Base-by-base conservation (phyloP, 2,888 invertebrate genomes). In the Pherbina coryleti region DNA sequence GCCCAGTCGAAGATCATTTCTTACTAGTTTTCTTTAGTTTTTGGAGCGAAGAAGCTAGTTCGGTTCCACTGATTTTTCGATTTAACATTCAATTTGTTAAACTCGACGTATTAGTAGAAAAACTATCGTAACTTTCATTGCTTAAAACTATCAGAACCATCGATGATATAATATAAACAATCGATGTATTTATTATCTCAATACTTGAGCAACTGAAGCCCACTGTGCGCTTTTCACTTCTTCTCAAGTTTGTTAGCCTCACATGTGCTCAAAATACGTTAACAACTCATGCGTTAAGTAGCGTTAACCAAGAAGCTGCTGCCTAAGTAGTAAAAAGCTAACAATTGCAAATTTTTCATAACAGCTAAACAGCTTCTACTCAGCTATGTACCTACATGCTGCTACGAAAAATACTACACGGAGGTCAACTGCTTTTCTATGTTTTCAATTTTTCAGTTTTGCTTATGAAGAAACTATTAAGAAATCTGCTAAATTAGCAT, bases 351-450 rank as follows among this genome's bases (percentile, higher is more conserved):
- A 49, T 53, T 31, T 70, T 49, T 19, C 8, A 62, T 31, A 64
- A 28, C 37, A 37, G 37, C 19, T 53, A n/a, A 67, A 19, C 49
- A 37, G 22, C 37, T 14, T 44, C n/a, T 19, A 67, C 19, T 5
- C 9, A 67, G 22, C 44, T 67, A 31, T 49, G 11, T 8, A 11
- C 4, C 44, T 67, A 31, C 67, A 22, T 8, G 5, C 4, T 28
- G 25, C 44, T 44, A 49, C 1, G 49, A 44, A 44, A 55, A 22
- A 53, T 22, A 7, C 0, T n/a, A 28, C n/a, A 49, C 70, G 70
- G 70, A 70, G 70, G 70, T 70, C 70, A 70, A 53, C 53, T 19
- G 25, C 25, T 70, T 70, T 70, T 53, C 70, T 53, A 34, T 22
- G 70, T 51, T 70, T 67, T 53, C 3, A 49, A 49, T 25, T 2